Evolutionary conservation across 2,888 invertebrate genomes (phyloP).

Genomic region (Acanthococcus lagerstroemiae): DNA sequence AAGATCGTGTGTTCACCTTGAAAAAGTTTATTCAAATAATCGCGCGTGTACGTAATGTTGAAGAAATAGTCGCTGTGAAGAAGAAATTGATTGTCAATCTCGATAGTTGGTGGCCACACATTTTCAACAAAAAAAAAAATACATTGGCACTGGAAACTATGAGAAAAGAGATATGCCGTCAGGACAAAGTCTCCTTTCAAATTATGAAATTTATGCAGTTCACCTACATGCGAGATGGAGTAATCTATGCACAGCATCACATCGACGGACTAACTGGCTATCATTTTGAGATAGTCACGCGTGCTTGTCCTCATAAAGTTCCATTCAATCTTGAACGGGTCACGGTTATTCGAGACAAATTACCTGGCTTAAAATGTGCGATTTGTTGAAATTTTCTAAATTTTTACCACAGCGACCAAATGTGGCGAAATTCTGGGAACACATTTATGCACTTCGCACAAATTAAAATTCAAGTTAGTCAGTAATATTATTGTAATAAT

Average conservation of each 20-base stretch:
- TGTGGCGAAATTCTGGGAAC: neutral
- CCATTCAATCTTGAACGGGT: neutral
- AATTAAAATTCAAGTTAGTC: neutral
- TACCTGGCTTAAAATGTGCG: neutral
- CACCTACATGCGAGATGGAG: neutral
- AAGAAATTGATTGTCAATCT: neutral
- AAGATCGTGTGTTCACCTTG: neutral
- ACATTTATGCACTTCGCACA: neutral
- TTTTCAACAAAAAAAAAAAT: neutral
- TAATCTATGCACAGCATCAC: neutral
- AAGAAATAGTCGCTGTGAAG: neutral
- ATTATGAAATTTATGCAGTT: neutral
- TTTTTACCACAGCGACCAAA: neutral
- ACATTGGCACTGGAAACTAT: neutral
- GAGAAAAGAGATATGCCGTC: neutral
- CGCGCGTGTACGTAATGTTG: neutral
- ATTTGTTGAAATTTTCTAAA: neutral
- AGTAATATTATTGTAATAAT: neutral
- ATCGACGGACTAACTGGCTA: neutral
- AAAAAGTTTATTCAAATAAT: neutral
- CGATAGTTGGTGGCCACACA: neutral
- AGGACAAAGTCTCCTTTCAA: neutral
- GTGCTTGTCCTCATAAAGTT: neutral
- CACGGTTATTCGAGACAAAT: too few relatives aligned
- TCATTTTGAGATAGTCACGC: neutral